These are phyloP conservation scores for Cranoglanis bouderius DNA, from an alignment of 2,113 vertebrate genomes.

Conservation along the genomic window DNA sequence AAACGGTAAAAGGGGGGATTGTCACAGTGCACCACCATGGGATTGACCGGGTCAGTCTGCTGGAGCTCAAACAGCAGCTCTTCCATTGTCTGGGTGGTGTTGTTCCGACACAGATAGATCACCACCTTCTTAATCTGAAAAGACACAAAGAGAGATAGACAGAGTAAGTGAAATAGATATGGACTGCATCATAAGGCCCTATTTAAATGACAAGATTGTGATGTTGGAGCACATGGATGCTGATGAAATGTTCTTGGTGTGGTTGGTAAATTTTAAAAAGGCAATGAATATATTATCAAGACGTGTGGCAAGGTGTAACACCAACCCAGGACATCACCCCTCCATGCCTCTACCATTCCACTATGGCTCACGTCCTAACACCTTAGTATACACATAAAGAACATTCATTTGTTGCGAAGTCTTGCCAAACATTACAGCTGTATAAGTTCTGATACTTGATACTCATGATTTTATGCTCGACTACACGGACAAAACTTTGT, in stretches of 20 bases:
- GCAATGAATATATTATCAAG: background rate
- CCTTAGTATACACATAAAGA: background rate
- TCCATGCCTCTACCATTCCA: background rate
- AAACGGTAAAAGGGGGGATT: slow-evolving; percentile 97
- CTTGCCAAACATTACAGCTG: background rate
- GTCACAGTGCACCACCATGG: slow-evolving; percentile 93
- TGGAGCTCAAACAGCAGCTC: slow-evolving; percentile 97
- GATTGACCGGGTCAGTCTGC: slow-evolving; percentile 96
- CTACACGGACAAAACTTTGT: no score
- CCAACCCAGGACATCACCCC: background rate
- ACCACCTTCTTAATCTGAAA: slow-evolving; percentile 96
- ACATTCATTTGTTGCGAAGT: background rate
- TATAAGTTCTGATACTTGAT: no score
- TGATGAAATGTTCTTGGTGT: background rate
- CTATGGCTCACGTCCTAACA: background rate
- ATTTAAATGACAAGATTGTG: background rate
- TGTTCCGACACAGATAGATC: slow-evolving; percentile 93
- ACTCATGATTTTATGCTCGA: no score
- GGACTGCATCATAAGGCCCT: background rate
- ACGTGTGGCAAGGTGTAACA: background rate
- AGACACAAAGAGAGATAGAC: background rate
- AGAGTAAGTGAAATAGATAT: background rate
- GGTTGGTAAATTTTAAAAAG: background rate
- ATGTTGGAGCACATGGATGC: background rate
- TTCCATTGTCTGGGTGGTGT: slow-evolving; percentile 97